Conservation (phyloP, 2,797 vertebrate genomes). For the Craterocephalus amniculus region DNA sequence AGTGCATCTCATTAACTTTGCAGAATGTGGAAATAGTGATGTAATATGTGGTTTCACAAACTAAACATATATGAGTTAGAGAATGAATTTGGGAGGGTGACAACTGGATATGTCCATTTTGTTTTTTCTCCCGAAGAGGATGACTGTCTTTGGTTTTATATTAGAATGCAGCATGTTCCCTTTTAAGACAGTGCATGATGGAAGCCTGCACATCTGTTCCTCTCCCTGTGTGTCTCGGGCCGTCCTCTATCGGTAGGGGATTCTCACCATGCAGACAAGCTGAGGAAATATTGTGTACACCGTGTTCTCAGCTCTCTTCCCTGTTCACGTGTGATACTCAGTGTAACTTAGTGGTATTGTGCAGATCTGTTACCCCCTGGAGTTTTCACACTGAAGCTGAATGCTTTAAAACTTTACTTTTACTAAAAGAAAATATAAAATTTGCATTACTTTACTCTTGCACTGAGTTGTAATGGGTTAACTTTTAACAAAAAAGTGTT, state of each 20-base stretch:
- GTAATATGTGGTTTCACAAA: not conserved
- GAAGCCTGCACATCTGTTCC: conserved; percentile 66
- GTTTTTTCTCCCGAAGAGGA: conserved; percentile 27
- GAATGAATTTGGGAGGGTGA: conserved; percentile 37
- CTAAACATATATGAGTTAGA: not conserved
- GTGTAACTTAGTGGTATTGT: conserved; percentile 29
- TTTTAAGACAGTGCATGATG: conserved; percentile 19
- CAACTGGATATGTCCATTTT: conserved; percentile 53
- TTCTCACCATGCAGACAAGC: conserved; percentile 61
- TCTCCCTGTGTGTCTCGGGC: conserved; percentile 36
- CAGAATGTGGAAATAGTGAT: not conserved
- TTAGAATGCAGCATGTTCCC: conserved; percentile 30
- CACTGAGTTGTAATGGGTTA: conserved; percentile 45
- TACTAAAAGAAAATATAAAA: conserved; percentile 35
- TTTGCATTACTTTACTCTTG: conserved; percentile 34
- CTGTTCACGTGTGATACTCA: conserved; percentile 31
- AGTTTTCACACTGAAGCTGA: conserved; percentile 29
- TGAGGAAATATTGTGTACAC: conserved; percentile 59
- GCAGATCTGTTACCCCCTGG: conserved; percentile 13
- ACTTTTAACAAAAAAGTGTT: conserved; percentile 35
- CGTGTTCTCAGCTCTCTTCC: conserved; percentile 25
- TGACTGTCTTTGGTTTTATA: conserved; percentile 16
- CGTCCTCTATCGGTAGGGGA: conserved; percentile 48
- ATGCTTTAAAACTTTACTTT: conserved; percentile 50
- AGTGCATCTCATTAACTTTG: not conserved